Base-by-base conservation (phyloP, 1,140 invertebrate species). In the Leguminivora glycinivorella region DNA sequence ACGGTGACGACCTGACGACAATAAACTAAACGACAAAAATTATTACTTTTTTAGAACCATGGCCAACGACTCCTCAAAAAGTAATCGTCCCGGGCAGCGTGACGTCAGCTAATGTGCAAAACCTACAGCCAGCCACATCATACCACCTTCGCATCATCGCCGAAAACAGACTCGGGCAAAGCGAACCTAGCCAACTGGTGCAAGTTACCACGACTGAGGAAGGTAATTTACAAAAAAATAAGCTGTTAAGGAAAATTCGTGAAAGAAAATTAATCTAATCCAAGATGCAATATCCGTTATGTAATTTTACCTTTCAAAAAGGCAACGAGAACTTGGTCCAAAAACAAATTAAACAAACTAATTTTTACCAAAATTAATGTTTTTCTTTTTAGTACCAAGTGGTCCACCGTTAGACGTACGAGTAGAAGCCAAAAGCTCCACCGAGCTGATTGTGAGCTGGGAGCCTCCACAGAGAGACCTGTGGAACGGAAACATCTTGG, bases 111-210 rank as follows among this genome's bases (percentile, higher is more conserved):
- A 95, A 94, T 67, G 94, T 99, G 12, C 94, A 95, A 74, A 95
- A 95, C 76, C 92, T 99, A 1, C 94, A 95, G 68, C 98, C 98
- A 0, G 95, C 97, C 0, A 97, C 95, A 68, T 95, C 95, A n/a
- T 99, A 98, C 91, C 95, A 98, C 82, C 93, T 99, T 71, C 93
- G 97, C 75, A 95, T 98, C 75, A 94, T 97, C 76, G 97, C 97
- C 0, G 96, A 97, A 87, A 98, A 98, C 89, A 93, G 96, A 72
- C 92, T 98, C 56, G 97, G 97, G 2, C 93, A 95, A 69, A 97
- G 97, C 75, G 95, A 97, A 83, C 96, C 97, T 1, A 98, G 97
- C 76, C 95, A 97, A 81, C 94, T 96, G 43, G 94, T 97, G 14
- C 95, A 95, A 90, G 95, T 96, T 5, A 95, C 94, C 31, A 97